Evolutionary conservation across 92 coral and sea anemone species (phyloP), one percentile per base, ranked within the genome.

Genomic region (Scolanthus callimorphus): DNA sequence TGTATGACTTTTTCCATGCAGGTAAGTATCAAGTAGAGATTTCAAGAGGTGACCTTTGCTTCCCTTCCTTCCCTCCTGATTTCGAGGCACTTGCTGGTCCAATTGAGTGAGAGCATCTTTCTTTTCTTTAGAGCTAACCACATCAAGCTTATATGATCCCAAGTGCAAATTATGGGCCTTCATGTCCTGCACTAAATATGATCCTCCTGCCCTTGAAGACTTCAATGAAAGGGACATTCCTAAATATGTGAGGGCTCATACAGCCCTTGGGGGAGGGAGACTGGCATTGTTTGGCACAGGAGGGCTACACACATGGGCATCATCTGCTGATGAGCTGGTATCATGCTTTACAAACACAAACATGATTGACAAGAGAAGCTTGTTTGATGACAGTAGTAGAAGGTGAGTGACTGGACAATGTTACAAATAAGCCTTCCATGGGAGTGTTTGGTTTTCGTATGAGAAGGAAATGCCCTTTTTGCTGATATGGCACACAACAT

Each of bases 261-360:
- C 98, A 21, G 98, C 98, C 0, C 77, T 92, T 0, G 98, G 98
- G 17, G 98, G 98, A 27, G 96, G 98, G 4, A 69, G 75, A 21
- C 65, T 92, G 46, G 97, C 96, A 2, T 77, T 92, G 57, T 87
- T 92, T 76, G 97, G 97, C 17, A 92, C 96, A 15, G 97, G 89
- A 12, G 90, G 95, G 23, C 79, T 92, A 20, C 97, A 92, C 76
- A 92, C 92, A 8, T 92, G 97, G 97, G 96, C 96, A 17, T 55
- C 76, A 26, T 79, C 63, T 56, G 55, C 77, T 49, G 77, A 83
- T 27, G 96, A 92, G 37, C 69, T 92, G 29, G 60, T 80, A 46
- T 53, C 62, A 17, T 88, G 92, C 61, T 92, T 92, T 63, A 83
- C 96, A 11, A 77, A 92, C 55, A 48, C 53, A 3, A 66, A 49